A percentile compares a stretch with the other conserved stretches of the same genome.
Evolutionary conservation across 37 sponge, comb jelly and placozoan species (phyloP).

Genomic region (Petrosia ficiformis): DNA sequence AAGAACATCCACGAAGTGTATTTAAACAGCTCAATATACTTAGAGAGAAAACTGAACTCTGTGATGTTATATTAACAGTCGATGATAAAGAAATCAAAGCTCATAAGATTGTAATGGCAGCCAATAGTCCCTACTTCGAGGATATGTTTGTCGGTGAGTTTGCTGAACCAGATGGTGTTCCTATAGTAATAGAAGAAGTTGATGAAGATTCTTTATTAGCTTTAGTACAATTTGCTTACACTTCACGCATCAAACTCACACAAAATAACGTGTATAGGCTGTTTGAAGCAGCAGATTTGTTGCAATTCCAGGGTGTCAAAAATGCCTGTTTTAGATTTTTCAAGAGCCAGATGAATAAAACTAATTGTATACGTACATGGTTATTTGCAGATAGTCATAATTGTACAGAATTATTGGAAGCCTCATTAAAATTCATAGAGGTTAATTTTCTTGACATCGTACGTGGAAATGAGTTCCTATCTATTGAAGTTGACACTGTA

Average conservation of each 20-base stretch:
- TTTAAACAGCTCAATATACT: conserved; percentile 63
- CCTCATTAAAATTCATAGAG: conserved; percentile 54
- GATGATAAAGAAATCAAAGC: conserved; percentile 36
- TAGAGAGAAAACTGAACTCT: conserved; percentile 64
- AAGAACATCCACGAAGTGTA: conserved; percentile 40
- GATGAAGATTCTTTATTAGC: conserved; percentile 39
- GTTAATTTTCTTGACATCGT: conserved; percentile 57
- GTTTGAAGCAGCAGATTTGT: conserved; percentile 61
- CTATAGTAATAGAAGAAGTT: conserved; percentile 65
- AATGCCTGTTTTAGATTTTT: conserved; percentile 75
- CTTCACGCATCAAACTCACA: conserved; percentile 58
- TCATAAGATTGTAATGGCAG: conserved; percentile 66
- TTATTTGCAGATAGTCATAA: conserved; percentile 61
- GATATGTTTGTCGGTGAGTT: conserved; percentile 74
- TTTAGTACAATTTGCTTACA: conserved; percentile 73
- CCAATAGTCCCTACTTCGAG: conserved; percentile 73
- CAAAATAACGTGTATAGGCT: conserved; percentile 64
- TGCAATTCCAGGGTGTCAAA: conserved; percentile 57
- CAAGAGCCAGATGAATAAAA: conserved; percentile 58
- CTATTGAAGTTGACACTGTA: conserved; percentile 37
- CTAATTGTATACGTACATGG: conserved; percentile 73
- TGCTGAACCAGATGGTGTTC: conserved; percentile 42
- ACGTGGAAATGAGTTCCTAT: conserved; percentile 57
- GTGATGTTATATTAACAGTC: conserved; percentile 54
- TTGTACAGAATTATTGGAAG: conserved; percentile 61